These are phyloP conservation scores for Paraescarpia echinospica DNA, from an alignment of 1,140 invertebrate species.

Conservation along the genomic window DNA sequence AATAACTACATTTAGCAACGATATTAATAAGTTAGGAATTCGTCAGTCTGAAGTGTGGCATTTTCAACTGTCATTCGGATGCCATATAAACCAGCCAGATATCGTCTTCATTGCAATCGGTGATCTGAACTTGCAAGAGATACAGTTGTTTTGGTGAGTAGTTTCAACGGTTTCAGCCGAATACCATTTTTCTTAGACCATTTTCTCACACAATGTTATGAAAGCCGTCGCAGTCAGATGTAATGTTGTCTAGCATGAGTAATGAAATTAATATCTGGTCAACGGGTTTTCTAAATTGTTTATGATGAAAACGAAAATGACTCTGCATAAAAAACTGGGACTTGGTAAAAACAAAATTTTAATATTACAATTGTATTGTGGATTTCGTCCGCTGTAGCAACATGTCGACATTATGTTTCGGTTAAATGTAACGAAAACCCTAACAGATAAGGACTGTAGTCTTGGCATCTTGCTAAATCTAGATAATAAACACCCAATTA, in stretches of 20 bases:
- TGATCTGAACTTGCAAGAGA: background rate
- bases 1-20: background rate
- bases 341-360: no score
- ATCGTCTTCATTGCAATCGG: background rate
- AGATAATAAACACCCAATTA: background rate
- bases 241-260: background rate
- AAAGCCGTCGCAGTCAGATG: background rate
- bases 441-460: background rate
- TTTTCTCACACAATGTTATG: background rate
- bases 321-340: no score
- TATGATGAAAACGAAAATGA: background rate
- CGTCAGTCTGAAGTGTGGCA: background rate
- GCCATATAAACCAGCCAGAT: background rate
- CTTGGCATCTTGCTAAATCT: background rate
- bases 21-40: background rate
- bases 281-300: background rate
- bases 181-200: background rate
- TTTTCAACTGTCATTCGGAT: background rate
- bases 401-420: background rate
- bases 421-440: background rate
- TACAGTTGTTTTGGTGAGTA: background rate
- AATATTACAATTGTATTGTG: no score
- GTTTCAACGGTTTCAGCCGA: background rate
- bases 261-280: background rate
- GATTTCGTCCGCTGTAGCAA: background rate